Percentiles rank a stretch among this genome's conserved stretches.
These are phyloP conservation scores for Crypturellus undulatus DNA, from an alignment of 2,113 vertebrate genomes.

Conservation along the genomic window DNA sequence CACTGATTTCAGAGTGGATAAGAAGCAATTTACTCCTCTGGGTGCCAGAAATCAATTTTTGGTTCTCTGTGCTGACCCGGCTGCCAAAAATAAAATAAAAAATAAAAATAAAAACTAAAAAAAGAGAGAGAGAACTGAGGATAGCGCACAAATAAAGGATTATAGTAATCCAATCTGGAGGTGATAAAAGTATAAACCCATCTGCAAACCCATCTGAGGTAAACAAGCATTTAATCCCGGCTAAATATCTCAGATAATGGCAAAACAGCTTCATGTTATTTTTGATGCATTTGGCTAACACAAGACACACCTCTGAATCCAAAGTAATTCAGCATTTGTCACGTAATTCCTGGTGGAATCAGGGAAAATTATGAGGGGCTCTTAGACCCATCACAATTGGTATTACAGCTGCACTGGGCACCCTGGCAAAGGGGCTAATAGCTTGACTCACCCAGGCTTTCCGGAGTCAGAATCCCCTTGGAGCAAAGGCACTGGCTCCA, in stretches of 20 bases:
- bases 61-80: constrained; percentile 32
- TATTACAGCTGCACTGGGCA: neutral
- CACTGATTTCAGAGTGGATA: constrained; percentile 55
- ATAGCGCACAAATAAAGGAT: constrained; percentile 55
- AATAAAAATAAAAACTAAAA: neutral
- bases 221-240: constrained; percentile 65
- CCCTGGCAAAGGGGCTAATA: neutral
- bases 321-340: constrained; percentile 16
- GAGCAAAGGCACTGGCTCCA: neutral
- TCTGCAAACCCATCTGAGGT: constrained; percentile 40
- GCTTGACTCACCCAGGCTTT: neutral
- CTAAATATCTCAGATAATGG: constrained; percentile 64
- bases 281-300: constrained; percentile 39
- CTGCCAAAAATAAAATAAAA: neutral
- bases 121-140: neutral
- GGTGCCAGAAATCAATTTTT: constrained; percentile 60
- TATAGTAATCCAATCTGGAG: constrained; percentile 68
- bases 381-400: neutral
- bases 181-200: constrained; percentile 48
- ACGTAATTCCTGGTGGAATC: neutral
- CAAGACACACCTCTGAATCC: constrained; percentile 15
- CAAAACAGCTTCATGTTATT: constrained; percentile 6
- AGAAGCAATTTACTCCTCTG: constrained; percentile 54
- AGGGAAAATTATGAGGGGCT: neutral
- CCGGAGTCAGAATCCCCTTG: neutral